phyloP scores from a whole-genome alignment of 2,888 invertebrate genomes.

The Nemurella pictetii region DNA sequence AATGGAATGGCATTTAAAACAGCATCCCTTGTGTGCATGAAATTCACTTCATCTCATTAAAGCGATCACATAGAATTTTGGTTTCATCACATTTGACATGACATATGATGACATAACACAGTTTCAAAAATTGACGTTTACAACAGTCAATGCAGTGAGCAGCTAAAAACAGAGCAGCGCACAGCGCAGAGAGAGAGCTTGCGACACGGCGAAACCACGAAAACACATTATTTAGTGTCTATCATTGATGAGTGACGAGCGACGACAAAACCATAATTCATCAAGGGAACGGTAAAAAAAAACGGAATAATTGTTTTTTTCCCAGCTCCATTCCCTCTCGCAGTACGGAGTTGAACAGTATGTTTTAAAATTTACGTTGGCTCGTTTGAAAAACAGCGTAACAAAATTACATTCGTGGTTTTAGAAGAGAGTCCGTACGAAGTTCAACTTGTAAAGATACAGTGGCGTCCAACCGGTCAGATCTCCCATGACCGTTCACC shows the following conservation, averaged over 20 bases:
- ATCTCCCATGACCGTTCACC: not conserved
- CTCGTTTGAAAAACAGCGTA: not conserved
- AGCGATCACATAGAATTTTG: conserved; percentile 5
- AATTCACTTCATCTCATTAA: not conserved
- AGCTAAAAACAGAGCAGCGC: not conserved
- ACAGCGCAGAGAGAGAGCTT: too few relatives aligned
- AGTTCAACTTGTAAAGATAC: not conserved
- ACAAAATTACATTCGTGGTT: not conserved
- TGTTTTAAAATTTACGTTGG: not conserved
- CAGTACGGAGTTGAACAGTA: not conserved
- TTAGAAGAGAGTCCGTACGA: not conserved
- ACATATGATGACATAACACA: not conserved
- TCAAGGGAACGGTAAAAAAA: not conserved
- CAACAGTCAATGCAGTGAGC: not conserved
- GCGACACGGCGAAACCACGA: not conserved
- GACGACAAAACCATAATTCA: not conserved
- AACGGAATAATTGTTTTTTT: not conserved
- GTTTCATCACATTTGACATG: conserved; percentile 3
- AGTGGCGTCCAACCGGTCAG: not conserved
- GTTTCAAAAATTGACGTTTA: conserved; percentile 1
- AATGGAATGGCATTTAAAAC: not conserved
- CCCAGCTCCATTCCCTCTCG: not conserved
- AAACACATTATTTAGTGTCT: not conserved
- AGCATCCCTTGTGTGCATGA: not conserved
- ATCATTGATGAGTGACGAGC: not conserved